These are phyloP conservation scores for Saccopteryx bilineata DNA, from an alignment of 2,113 vertebrate species.

Conservation along the genomic window DNA sequence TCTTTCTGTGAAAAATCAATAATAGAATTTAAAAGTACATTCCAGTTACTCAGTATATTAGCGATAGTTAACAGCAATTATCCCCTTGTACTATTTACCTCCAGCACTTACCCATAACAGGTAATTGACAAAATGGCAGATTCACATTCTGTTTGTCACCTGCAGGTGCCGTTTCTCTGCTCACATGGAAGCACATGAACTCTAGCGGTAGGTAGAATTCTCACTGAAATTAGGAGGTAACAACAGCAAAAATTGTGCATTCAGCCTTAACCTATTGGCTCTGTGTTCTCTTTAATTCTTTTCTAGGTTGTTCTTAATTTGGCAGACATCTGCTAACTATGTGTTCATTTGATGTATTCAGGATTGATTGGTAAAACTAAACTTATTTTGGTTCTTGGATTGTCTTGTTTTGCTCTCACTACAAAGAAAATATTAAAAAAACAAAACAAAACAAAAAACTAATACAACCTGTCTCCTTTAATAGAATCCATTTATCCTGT, in stretches of 20 bases:
- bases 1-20: constrained; percentile 44
- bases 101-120: neutral
- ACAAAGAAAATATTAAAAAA: neutral
- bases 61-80: neutral
- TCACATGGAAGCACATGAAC: neutral
- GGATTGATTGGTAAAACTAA: neutral
- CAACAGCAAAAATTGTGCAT: neutral
- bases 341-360: constrained; percentile 53
- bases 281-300: constrained; percentile 52
- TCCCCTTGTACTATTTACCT: neutral
- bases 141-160: neutral
- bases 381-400: constrained; percentile 25
- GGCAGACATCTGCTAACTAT: neutral
- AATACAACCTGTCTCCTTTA: neutral
- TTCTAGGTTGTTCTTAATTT: neutral
- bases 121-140: neutral
- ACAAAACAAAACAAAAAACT: constrained; percentile 20
- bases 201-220: neutral
- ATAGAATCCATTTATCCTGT: neutral
- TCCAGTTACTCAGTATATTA: neutral
- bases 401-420: constrained; percentile 2
- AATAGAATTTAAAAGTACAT: neutral
- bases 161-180: neutral
- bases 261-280: neutral
- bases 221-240: neutral